A percentile compares a stretch with the other conserved stretches of the same genome.
These are phyloP conservation scores for Campoplex capitator DNA, from an alignment of 2,888 invertebrate species.

Conservation along the genomic window DNA sequence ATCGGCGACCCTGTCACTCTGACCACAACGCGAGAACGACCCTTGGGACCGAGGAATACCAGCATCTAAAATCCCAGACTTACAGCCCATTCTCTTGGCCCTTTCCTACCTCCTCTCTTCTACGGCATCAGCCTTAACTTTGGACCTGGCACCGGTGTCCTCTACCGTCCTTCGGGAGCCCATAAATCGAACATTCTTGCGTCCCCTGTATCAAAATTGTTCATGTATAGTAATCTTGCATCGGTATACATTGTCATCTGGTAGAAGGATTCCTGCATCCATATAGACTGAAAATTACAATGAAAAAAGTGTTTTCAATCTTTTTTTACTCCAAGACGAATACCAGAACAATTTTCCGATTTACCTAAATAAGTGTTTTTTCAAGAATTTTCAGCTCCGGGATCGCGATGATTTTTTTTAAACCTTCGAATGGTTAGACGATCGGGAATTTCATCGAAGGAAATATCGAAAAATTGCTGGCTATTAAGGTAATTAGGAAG, in stretches of 20 bases:
- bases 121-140: slow-evolving; percentile 49
- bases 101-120: slow-evolving; percentile 41
- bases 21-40: slow-evolving; percentile 79
- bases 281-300: neutral
- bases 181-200: slow-evolving; percentile 84
- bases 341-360: neutral
- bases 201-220: slow-evolving; percentile 65
- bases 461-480: too few species aligned
- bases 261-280: slow-evolving; percentile 73
- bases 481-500: too few species aligned
- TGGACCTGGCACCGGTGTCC: slow-evolving; percentile 53
- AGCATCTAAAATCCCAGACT: slow-evolving; percentile 52
- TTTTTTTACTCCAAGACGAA: neutral
- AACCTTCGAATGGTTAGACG: too few species aligned
- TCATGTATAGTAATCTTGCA: slow-evolving; percentile 19
- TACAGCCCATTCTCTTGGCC: slow-evolving; percentile 55
- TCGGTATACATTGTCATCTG: slow-evolving; percentile 77
- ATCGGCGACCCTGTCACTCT: slow-evolving; percentile 84
- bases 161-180: slow-evolving; percentile 77
- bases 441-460: too few species aligned
- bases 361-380: neutral
- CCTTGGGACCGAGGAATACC: slow-evolving; percentile 61
- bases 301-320: neutral
- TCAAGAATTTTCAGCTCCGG: too few species aligned
- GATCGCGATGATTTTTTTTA: too few species aligned